Evolutionary conservation across 2,113 vertebrate species (phyloP).

Genomic region (Verasper variegatus): DNA sequence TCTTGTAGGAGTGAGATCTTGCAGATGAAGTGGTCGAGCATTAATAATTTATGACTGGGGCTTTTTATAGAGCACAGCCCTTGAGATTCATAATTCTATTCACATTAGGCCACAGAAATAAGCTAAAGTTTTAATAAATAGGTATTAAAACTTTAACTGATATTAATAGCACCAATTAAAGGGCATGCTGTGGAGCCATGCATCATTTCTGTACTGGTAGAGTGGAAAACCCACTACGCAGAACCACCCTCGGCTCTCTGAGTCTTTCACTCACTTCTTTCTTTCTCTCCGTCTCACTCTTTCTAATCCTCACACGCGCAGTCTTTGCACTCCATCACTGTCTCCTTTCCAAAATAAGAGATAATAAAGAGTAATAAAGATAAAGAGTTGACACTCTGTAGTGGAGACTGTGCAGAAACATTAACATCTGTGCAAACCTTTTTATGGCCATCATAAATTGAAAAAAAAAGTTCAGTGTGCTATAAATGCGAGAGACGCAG

Average conservation of each 20-base stretch:
- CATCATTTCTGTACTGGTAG: constrained; percentile 73
- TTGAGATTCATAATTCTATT: constrained; percentile 82
- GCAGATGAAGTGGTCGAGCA: constrained; percentile 78
- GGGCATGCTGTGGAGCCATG: constrained; percentile 69
- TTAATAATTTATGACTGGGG: constrained; percentile 80
- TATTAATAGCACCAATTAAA: constrained; percentile 85
- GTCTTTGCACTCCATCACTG: constrained; percentile 41
- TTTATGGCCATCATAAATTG: constrained; percentile 45
- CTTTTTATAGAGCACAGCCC: constrained; percentile 83
- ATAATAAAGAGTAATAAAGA: constrained; percentile 10
- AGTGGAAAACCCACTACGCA: constrained; percentile 62
- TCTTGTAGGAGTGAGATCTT: constrained; percentile 75
- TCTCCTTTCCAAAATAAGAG: constrained; percentile 39
- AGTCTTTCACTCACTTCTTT: constrained; percentile 8
- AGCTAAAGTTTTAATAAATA: constrained; percentile 83
- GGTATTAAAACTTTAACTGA: constrained; percentile 85
- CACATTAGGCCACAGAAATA: constrained; percentile 74
- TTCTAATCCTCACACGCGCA: background rate
- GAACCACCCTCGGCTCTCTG: constrained; percentile 36
- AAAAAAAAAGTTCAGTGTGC: constrained; percentile 33
- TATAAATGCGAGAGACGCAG: constrained; percentile 48
- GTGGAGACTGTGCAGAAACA: constrained; percentile 26
- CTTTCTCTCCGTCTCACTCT: constrained; percentile 7
- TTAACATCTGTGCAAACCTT: constrained; percentile 66
- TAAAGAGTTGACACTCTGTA: constrained; percentile 8